These are phyloP conservation scores for Apodemus speciosus DNA, from an alignment of 2,113 vertebrate species.

Conservation along the genomic window DNA sequence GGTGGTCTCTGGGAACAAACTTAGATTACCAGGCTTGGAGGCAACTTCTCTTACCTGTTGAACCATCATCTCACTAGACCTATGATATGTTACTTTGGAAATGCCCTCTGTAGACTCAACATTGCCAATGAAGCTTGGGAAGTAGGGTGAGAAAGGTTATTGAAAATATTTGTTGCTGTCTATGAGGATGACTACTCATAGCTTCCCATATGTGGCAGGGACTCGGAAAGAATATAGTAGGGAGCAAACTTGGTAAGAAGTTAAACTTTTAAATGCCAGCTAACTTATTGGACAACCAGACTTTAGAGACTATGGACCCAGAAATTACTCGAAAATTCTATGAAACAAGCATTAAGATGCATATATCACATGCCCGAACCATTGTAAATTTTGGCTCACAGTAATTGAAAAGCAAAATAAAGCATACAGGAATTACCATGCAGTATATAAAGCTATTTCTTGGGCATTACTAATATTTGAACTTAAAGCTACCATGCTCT, in stretches of 20 bases:
- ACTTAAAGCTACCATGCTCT: slow-evolving; percentile 54
- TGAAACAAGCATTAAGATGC: slow-evolving; percentile 21
- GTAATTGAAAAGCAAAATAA: slow-evolving; percentile 63
- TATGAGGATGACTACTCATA: neutral
- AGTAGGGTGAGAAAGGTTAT: neutral
- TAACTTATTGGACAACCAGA: slow-evolving; percentile 22
- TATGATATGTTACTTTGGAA: slow-evolving; percentile 34
- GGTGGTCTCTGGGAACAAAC: neutral
- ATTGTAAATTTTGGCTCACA: slow-evolving; percentile 3
- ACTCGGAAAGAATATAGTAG: neutral
- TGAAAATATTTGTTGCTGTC: neutral
- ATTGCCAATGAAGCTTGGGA: neutral
- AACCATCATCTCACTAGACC: neutral
- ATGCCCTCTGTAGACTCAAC: neutral
- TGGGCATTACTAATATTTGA: slow-evolving; percentile 4
- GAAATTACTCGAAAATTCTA: slow-evolving; percentile 46
- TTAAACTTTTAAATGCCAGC: neutral
- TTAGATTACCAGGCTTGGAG: neutral
- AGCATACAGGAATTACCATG: slow-evolving; percentile 43
- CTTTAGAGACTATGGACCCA: slow-evolving; percentile 36
- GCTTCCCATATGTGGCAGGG: neutral
- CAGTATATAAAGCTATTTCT: slow-evolving; percentile 44
- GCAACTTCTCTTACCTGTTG: neutral
- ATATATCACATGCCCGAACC: slow-evolving; percentile 35
- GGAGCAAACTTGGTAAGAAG: neutral